Evolutionary conservation across 2,113 vertebrate genomes (phyloP), one percentile per base, ranked within the genome.

Genomic region (Rhadina sibilatrix): DNA sequence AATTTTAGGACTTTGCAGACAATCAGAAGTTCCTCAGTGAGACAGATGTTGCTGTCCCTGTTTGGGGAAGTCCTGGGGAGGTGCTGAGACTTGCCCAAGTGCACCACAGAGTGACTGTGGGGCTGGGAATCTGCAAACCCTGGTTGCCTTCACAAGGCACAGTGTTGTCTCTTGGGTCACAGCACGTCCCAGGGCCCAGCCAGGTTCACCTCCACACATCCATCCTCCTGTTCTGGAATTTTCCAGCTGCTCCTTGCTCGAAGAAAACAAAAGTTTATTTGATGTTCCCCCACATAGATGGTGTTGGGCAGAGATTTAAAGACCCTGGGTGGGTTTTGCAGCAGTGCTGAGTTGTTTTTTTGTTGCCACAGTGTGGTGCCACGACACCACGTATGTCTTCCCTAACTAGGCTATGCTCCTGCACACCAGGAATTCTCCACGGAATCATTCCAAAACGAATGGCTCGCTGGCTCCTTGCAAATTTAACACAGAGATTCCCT

Each of bases 321-420:
- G 68, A 3, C 15, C 27, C 59, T 37, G 71, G 37, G 28, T 68
- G 59, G 57, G 42, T 83, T 85, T 79, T 49, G 17, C n/a, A 81
- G 19, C 0, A 1, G 40, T 76, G 83, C 46, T 72, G 75, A 85
- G 44, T 40, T 40, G 21, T 76, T 72, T 40, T 20, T 11, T 56
- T 53, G 31, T 91, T 89, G 42, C 96, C 96, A 96, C 96, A 76
- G 93, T 13, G 89, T 96, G 93, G 93, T 91, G 87, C 93, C 69
- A 0, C 33, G 87, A 66, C 49, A 3, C 91, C 25, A 6, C 0
- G 2, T 7, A 50, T 18, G 25, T 0, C 0, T n/a, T 70, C 42
- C 64, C 38, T 19, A 3, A 11, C 68, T 22, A 4, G 66, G 65
- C 57, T 5, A 0, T 1, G 22, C 25, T 81, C 44, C 66, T 47